Evolutionary conservation across 1,140 invertebrate species (phyloP).

Genomic region (Globodera rostochiensis): DNA sequence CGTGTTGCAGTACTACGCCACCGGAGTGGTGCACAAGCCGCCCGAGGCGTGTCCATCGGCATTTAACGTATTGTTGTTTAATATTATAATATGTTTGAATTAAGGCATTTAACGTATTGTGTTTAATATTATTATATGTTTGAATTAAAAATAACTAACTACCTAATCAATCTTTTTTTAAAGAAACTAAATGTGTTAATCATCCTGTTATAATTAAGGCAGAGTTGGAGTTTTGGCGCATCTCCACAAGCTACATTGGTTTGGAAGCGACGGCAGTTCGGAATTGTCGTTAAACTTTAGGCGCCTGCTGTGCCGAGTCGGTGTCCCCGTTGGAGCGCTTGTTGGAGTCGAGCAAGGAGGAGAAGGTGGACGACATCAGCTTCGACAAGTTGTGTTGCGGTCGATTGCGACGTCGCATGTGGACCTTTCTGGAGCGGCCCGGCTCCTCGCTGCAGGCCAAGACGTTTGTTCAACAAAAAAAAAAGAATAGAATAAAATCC

Average conservation of each 20-base stretch:
- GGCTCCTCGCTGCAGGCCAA: slow-evolving; percentile 64
- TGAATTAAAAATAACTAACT: too few species aligned
- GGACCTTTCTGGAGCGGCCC: slow-evolving; percentile 63
- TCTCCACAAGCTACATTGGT: slow-evolving; percentile 58
- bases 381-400: slow-evolving; percentile 62
- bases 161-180: too few species aligned
- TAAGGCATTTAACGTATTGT: slow-evolving; percentile 41
- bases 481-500: too few species aligned
- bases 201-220: slow-evolving; percentile 10
- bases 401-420: slow-evolving; percentile 59
- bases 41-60: slow-evolving; percentile 62
- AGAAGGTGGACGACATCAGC: slow-evolving; percentile 59
- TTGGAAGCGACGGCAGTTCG: slow-evolving; percentile 51
- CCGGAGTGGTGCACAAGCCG: slow-evolving; percentile 61
- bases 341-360: slow-evolving; percentile 24
- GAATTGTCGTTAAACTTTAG: background rate
- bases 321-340: slow-evolving; percentile 24
- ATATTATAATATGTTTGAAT: too few species aligned
- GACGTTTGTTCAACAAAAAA: background rate
- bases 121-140: too few species aligned
- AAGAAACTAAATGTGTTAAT: too few species aligned
- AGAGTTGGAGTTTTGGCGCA: slow-evolving; percentile 64
- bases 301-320: slow-evolving; percentile 28
- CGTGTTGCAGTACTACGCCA: slow-evolving; percentile 63
- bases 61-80: slow-evolving; percentile 29